Percentiles rank a stretch among this genome's conserved stretches.
Evolutionary conservation across 2,797 vertebrate genomes (phyloP).

Genomic region (Myiotriccus ornatus): DNA sequence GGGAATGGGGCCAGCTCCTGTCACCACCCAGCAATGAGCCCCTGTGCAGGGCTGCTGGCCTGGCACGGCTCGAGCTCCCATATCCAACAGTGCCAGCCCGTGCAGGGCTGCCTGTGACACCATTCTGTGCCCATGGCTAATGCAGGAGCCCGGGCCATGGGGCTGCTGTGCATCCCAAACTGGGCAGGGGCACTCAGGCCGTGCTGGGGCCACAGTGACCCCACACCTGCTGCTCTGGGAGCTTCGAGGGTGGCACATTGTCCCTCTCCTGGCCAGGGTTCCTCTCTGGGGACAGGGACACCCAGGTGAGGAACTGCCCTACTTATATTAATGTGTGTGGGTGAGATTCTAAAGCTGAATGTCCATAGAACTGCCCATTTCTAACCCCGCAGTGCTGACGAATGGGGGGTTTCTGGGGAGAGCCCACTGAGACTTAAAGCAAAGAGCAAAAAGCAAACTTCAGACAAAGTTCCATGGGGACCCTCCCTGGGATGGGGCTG

Average conservation of each 20-base stretch:
- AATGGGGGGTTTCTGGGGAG: neutral
- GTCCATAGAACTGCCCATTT: accelerated
- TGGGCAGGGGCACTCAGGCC: accelerated
- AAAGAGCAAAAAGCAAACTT: neutral
- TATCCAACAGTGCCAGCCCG: neutral
- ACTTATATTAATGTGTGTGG: neutral
- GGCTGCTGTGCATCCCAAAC: neutral
- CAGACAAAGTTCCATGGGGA: accelerated
- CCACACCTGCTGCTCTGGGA: neutral
- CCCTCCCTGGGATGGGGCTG: accelerated
- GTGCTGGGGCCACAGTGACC: neutral
- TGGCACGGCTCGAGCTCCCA: accelerated
- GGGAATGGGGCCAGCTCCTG: neutral
- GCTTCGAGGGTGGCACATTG: accelerated
- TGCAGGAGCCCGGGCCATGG: accelerated
- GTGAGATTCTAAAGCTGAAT: neutral
- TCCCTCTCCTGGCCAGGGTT: accelerated
- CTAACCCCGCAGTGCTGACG: neutral
- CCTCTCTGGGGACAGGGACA: neutral
- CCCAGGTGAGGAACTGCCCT: neutral
- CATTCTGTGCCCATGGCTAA: neutral
- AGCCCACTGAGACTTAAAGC: neutral
- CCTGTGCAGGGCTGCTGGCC: neutral
- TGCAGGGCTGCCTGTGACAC: accelerated
- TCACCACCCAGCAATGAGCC: accelerated